Evolutionary conservation across 2,888 invertebrate genomes (phyloP).

Genomic region (Nomada fabriciana): DNA sequence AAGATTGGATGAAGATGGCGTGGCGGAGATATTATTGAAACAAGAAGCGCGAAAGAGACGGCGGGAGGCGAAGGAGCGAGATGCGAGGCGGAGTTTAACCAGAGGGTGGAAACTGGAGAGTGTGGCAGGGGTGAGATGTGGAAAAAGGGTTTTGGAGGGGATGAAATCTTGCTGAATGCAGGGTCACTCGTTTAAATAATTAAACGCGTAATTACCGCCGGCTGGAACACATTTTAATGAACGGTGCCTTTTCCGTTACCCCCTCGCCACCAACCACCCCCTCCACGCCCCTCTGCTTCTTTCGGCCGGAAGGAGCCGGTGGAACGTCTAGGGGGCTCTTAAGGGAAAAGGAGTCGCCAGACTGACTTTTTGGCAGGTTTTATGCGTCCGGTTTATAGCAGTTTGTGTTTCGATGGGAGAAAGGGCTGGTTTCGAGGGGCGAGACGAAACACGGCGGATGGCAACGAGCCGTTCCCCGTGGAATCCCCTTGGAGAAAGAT

Average conservation of each 20-base stretch:
- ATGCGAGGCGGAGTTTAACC: conserved; percentile 17
- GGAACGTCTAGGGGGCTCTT: background rate
- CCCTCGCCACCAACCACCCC: background rate
- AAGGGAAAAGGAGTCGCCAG: background rate
- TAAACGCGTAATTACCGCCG: conserved; percentile 81
- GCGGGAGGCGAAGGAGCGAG: conserved; percentile 5
- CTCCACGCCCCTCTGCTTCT: background rate
- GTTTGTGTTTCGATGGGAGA: background rate
- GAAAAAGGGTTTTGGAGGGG: conserved; percentile 11
- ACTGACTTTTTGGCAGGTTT: conserved; percentile 17
- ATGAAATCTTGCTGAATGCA: conserved; percentile 77
- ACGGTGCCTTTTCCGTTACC: conserved; percentile 61
- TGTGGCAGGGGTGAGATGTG: background rate
- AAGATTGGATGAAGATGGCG: conserved; percentile 48
- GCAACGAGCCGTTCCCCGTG: background rate
- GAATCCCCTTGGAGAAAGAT: background rate
- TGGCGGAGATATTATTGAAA: conserved; percentile 14
- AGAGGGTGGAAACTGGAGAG: background rate
- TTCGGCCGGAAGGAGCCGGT: background rate
- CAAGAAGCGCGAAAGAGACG: conserved; percentile 20
- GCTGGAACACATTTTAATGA: conserved; percentile 80
- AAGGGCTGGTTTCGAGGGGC: background rate
- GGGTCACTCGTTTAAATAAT: conserved; percentile 81
- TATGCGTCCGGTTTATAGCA: background rate
- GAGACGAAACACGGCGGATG: background rate